Evolutionary conservation across 2,888 invertebrate genomes (phyloP), one percentile per base, ranked within the genome.

Genomic region (Nomada hirtipes): DNA sequence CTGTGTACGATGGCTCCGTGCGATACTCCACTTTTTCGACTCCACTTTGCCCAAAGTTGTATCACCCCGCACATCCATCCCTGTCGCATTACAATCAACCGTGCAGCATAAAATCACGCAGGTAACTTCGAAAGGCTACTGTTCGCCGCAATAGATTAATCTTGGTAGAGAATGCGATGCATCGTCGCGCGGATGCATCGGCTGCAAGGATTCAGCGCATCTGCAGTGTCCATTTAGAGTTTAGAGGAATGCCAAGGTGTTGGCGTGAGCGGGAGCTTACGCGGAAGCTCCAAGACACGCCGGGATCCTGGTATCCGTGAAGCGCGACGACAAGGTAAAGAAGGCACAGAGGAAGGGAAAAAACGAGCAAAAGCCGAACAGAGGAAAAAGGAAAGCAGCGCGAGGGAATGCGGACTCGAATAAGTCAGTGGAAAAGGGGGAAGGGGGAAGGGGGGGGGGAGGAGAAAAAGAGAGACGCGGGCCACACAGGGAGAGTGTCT

Each of bases 401-500:
- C 70, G 64, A 44, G 77, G 26, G 77, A 83, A 82, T 70, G 76
- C 29, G 29, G 23, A 55, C 26, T 69, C 53, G 55, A 26, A 63
- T 63, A 63, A 63, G 60, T 44, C 57, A 44, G 60, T n/a, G 53
- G 36, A 29, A 70, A 64, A 61, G 59, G 68, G 67, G 70, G 26
- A 26, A 2, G 53, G 53, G 59, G 70, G 80, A n/a, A n/a, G n/a
- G n/a, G n/a, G n/a, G n/a, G n/a, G n/a, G n/a, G n/a, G n/a, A 59
- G 29, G 53, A 64, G 55, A 23, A 47, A 57, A 29, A 52, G 57
- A 61, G 50, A 74, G 44, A 67, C 23, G 69, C 23, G 72, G 70
- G 76, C 79, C 70, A 77, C 73, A 83, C 75, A 74, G 63, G 79
- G 68, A 73, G 73, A 68, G 70, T 55, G 50, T 55, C 85, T 76